A percentile compares a stretch with the other conserved stretches of the same genome.
These are phyloP conservation scores for Scolopax rusticola DNA, from an alignment of 2,797 vertebrate genomes.

Conservation along the genomic window DNA sequence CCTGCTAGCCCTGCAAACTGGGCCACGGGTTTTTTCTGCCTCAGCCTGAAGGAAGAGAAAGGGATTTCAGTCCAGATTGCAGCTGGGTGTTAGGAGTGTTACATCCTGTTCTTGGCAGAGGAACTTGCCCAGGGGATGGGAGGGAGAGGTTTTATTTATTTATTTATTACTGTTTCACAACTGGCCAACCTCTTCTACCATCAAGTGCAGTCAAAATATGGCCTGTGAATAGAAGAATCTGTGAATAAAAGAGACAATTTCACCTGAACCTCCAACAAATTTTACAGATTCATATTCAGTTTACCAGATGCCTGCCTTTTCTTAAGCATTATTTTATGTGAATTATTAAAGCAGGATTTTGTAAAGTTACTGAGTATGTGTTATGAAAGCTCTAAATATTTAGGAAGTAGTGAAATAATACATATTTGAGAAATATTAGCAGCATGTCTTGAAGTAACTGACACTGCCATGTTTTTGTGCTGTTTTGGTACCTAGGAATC, in stretches of 20 bases:
- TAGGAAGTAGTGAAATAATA: neutral
- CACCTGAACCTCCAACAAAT: neutral
- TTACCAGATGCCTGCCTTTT: neutral
- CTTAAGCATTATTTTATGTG: neutral
- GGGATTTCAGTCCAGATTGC: neutral
- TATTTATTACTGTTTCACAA: neutral
- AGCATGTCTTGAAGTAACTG: neutral
- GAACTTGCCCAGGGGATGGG: neutral
- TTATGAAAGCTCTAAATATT: neutral
- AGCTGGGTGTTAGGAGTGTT: neutral
- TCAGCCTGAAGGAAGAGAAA: neutral
- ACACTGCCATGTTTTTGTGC: neutral
- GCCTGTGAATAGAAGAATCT: neutral
- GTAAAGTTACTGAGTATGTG: neutral
- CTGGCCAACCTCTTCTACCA: neutral
- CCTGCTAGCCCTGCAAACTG: neutral
- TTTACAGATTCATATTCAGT: neutral
- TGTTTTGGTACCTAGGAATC: neutral
- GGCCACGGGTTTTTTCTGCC: neutral
- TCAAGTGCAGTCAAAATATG: neutral
- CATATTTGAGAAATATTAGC: neutral
- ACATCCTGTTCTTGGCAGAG: neutral
- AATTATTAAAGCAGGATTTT: neutral
- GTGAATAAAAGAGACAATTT: neutral
- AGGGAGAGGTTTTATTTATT: neutral